Base-by-base conservation (phyloP, 92 coral and sea anemone species). In the Micromussa lordhowensis region DNA sequence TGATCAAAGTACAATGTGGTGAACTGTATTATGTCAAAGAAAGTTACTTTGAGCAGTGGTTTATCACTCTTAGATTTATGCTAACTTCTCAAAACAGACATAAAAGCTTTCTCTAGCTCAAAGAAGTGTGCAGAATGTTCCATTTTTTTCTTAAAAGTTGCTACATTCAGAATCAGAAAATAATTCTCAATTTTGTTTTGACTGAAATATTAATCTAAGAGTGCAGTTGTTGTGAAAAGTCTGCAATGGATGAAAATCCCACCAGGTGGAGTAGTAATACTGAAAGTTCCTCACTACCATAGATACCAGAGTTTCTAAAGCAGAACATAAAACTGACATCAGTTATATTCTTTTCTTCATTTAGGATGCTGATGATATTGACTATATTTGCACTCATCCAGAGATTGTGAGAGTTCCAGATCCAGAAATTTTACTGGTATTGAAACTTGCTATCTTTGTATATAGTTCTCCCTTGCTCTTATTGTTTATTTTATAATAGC, bases 351-450 rank as follows among this genome's bases (percentile, higher is more conserved):
- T 15, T 13, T 68, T 79, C 76, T 29, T 75, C n/a, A n/a, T 68
- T 59, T 30, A 97, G 99, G 96, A 93, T 87, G 96, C 98, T 24
- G 99, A 97, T 80, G 98, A 97, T 32, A 85, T 93, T 24, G 98
- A 96, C 54, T 93, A 89, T 69, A 95, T 97, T 63, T 94, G 95
- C 76, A 94, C 97, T 15, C 91, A 92, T 73, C 99, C 99, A 30
- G 96, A 94, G 57, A 93, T 97, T 76, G 98, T 97, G 35, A 90
- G 92, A 88, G 95, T 97, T n/a, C 92, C 96, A 10, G 99, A 97
- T 58, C 98, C 99, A 24, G 99, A 97, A 83, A 97, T 96, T 71
- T 87, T 97, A 29, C 87, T 94, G 98, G 99, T 97, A 86, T 77
- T 90, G 29, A 38, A 13, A 35, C 21, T 29, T 36, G 22, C 7